Percentiles rank a stretch among this genome's conserved stretches.
Conservation (phyloP, 2,888 invertebrate species). For the Archips crataeganus region DNA sequence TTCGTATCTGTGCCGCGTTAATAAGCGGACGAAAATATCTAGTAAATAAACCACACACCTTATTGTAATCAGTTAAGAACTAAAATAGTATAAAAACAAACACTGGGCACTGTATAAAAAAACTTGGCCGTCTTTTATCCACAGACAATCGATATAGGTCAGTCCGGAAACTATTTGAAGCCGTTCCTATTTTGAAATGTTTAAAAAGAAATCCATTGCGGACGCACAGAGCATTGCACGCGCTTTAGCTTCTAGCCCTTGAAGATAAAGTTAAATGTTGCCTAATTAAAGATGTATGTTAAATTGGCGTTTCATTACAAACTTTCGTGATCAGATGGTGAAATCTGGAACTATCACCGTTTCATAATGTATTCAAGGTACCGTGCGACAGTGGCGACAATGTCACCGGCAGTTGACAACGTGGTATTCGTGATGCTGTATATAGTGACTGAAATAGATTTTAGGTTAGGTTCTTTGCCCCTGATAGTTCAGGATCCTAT, state of each 20-base stretch:
- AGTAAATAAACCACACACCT: constrained; percentile 41
- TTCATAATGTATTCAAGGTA: not conserved
- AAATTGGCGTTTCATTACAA: not conserved
- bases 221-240: not conserved
- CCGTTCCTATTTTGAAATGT: constrained; percentile 60
- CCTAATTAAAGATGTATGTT: not conserved
- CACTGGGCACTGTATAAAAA: constrained; percentile 36
- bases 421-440: constrained; percentile 13
- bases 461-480: constrained; percentile 42
- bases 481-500: constrained; percentile 36
- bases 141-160: constrained; percentile 72
- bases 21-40: constrained; percentile 49
- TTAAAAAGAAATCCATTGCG: constrained; percentile 42
- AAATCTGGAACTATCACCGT: constrained; percentile 14
- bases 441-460: constrained; percentile 33
- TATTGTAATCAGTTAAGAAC: constrained; percentile 42
- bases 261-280: not conserved
- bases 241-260: not conserved
- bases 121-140: constrained; percentile 65
- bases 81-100: constrained; percentile 22
- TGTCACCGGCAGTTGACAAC: constrained; percentile 7
- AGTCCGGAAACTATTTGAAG: constrained; percentile 65
- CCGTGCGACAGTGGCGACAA: constrained; percentile 10
- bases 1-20: constrained; percentile 52
- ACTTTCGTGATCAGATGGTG: constrained; percentile 15